Conservation (phyloP, 2,888 invertebrate genomes). For the Eristalinus sepulchralis region DNA sequence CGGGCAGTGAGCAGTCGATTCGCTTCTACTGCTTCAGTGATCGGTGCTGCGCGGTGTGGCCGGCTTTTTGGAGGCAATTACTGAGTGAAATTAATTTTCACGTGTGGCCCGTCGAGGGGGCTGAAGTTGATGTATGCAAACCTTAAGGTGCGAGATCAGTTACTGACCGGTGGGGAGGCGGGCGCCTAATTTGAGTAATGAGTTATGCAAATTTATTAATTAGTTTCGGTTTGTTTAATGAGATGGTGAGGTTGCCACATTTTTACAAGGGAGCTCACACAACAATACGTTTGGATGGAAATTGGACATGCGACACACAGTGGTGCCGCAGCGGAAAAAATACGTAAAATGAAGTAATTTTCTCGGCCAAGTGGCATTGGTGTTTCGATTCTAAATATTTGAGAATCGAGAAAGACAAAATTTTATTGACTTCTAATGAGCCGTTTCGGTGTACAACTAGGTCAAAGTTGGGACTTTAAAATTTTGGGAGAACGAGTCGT, state of each 20-base stretch:
- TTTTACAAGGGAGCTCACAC: too few species aligned
- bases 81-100: conserved; percentile 21
- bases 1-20: neutral
- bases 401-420: too few species aligned
- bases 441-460: too few species aligned
- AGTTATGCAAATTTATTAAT: conserved; percentile 17
- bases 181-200: neutral
- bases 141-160: conserved; percentile 11
- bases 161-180: neutral
- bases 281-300: too few species aligned
- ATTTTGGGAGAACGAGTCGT: too few species aligned
- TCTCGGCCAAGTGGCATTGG: too few species aligned
- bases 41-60: neutral
- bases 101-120: neutral
- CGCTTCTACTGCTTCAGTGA: neutral
- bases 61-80: conserved; percentile 40
- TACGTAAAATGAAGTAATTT: too few species aligned
- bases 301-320: too few species aligned
- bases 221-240: neutral
- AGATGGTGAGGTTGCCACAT: neutral
- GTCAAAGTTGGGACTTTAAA: too few species aligned
- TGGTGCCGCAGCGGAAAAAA: too few species aligned
- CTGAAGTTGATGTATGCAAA: conserved; percentile 2
- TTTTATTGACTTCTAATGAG: too few species aligned
- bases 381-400: too few species aligned